Evolutionary conservation across 1,140 invertebrate genomes (phyloP).

Genomic region (Eriocheir sinensis): DNA sequence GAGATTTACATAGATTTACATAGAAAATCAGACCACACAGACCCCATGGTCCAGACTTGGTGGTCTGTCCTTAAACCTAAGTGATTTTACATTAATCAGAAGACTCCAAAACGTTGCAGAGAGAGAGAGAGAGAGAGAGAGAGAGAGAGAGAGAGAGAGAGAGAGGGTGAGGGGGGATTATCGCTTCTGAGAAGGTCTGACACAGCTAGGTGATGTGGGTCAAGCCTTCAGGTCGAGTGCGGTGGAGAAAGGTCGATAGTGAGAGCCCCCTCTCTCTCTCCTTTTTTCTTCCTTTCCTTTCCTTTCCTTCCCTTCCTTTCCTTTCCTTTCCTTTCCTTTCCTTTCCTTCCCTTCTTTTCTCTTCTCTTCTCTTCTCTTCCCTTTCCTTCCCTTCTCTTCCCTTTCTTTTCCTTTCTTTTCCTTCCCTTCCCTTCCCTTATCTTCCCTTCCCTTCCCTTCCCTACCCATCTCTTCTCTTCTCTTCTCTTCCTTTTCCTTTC

Average conservation of each 20-base stretch:
- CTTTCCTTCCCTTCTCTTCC: neutral
- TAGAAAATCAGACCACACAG: no score
- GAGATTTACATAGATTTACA: no score
- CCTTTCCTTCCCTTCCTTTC: neutral
- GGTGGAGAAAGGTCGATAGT: conserved; percentile 10
- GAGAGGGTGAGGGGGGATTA: neutral
- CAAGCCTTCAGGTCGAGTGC: conserved; percentile 20
- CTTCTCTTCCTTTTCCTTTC: neutral
- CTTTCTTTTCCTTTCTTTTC: neutral
- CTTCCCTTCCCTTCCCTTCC: no score
- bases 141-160: neutral
- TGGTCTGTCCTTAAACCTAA: no score
- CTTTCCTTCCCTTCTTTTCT: neutral
- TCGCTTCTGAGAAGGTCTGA: conserved; percentile 19
- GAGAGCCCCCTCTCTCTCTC: neutral
- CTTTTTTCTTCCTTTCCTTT: neutral
- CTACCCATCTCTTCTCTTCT: neutral
- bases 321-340: neutral
- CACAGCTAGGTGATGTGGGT: conserved; percentile 6
- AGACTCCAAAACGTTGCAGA: no score
- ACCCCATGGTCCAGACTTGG: no score
- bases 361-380: neutral
- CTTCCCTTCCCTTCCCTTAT: neutral
- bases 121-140: neutral
- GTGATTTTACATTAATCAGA: no score